These are phyloP conservation scores for Campylorhamphus procurvoides DNA, from an alignment of 2,113 vertebrate genomes.

Conservation along the genomic window DNA sequence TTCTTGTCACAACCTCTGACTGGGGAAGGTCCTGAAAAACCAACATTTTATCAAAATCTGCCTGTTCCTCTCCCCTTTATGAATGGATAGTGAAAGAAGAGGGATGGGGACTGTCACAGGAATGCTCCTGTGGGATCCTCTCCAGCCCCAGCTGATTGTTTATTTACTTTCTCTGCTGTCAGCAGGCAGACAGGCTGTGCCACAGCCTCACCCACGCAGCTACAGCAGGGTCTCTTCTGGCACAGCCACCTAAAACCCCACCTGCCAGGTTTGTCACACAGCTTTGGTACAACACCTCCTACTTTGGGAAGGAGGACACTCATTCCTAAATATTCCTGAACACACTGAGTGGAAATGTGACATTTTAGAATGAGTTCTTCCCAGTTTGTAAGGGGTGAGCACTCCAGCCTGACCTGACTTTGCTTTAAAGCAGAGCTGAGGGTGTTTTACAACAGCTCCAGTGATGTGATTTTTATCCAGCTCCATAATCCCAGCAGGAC, in stretches of 20 bases:
- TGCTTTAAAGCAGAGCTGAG: neutral
- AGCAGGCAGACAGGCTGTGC: neutral
- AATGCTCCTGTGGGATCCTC: neutral
- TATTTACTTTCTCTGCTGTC: neutral
- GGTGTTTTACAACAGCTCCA: neutral
- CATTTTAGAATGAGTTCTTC: neutral
- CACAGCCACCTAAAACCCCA: neutral
- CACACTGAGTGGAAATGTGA: rapidly evolving
- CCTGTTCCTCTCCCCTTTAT: neutral
- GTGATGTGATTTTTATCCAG: neutral
- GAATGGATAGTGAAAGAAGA: neutral
- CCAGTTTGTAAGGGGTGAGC: rapidly evolving
- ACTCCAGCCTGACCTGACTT: neutral
- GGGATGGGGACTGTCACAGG: neutral
- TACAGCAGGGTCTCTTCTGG: neutral
- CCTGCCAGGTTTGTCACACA: neutral
- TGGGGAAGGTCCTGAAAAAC: neutral
- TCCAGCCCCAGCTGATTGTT: neutral
- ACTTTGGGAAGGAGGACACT: neutral
- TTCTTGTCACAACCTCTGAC: neutral
- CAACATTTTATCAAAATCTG: neutral
- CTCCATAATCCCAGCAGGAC: neutral
- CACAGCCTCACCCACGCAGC: neutral
- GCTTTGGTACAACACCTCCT: neutral
- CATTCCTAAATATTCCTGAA: neutral